Conservation (phyloP, 2,113 vertebrate genomes). For the Corythoichthys haematopterus region DNA sequence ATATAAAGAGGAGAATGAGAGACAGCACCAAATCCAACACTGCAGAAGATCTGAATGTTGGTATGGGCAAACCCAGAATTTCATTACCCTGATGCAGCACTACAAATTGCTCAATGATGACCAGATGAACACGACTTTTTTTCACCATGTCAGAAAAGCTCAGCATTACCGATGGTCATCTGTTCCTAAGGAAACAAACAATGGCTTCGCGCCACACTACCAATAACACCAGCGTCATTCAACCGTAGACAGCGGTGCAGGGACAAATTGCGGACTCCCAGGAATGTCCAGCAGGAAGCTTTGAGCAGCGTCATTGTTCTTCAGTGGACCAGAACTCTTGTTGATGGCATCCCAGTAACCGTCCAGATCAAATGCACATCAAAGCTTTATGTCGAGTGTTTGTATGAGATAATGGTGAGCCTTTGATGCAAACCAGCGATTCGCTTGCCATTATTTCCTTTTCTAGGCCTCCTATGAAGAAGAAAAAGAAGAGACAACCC, state of each 20-base stretch:
- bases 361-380: slow-evolving; percentile 55
- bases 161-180: background rate
- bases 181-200: background rate
- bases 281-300: background rate
- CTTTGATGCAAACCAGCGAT: slow-evolving; percentile 68
- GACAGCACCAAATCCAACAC: too few relatives aligned
- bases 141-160: background rate
- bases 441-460: slow-evolving; percentile 49
- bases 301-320: background rate
- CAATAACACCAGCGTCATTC: background rate
- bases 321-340: background rate
- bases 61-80: too few relatives aligned
- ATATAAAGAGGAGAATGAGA: too few relatives aligned
- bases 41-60: too few relatives aligned
- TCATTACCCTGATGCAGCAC: too few relatives aligned
- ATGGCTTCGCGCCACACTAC: background rate
- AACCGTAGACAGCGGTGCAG: background rate
- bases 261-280: background rate
- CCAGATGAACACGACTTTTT: too few relatives aligned
- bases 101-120: too few relatives aligned
- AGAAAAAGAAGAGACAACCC: slow-evolving; percentile 64
- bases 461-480: slow-evolving; percentile 49
- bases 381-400: slow-evolving; percentile 32
- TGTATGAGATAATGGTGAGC: slow-evolving; percentile 54
- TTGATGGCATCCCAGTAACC: slow-evolving; percentile 17